Evolutionary conservation across 2,888 invertebrate species (phyloP), one percentile per base, ranked within the genome.

Genomic region (Phymatocera aterrima): DNA sequence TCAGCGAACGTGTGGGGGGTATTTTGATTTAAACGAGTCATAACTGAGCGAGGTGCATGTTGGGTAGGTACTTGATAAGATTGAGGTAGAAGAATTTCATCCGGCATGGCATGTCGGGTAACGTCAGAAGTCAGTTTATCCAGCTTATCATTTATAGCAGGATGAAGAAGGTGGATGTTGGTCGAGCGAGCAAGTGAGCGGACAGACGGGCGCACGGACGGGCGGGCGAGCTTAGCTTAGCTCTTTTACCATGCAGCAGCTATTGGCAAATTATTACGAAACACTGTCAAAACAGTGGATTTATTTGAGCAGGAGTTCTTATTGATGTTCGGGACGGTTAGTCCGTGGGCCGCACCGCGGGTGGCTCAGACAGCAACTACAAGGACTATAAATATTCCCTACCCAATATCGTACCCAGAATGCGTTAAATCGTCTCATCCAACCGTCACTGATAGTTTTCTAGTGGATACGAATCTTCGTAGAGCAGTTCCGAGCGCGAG

Each of bases 261-360:
- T 84, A 87, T 84, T 84, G 85, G 85, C 86, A 85, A 87, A 87
- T 87, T 87, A 87, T 87, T 87, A 87, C 87, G 87, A 86, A 87
- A 87, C 81, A 85, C 86, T 86, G 87, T 87, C 87, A 87, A 87
- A 87, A 87, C 85, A 87, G 81, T 83, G 85, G 85, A 87, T 87
- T 87, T 87, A 87, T 87, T 86, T 85, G 86, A 83, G 83, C 84
- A 84, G 86, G 84, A 86, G 84, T 83, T 84, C 87, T 86, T 87
- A 87, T 87, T 87, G 87, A 87, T 87, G 86, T 87, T 84, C 82
- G 84, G 79, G 81, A 82, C 83, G 83, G 83, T 74, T 74, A 81
- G 81, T 80, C 84, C 85, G 84, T 84, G 84, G 86, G 84, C 82
- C 83, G 85, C 85, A 80, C 86, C 84, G 84, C 86, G 85, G 87